Evolutionary conservation across 2,797 vertebrate genomes (phyloP).

Genomic region (Hemibagrus guttatus): DNA sequence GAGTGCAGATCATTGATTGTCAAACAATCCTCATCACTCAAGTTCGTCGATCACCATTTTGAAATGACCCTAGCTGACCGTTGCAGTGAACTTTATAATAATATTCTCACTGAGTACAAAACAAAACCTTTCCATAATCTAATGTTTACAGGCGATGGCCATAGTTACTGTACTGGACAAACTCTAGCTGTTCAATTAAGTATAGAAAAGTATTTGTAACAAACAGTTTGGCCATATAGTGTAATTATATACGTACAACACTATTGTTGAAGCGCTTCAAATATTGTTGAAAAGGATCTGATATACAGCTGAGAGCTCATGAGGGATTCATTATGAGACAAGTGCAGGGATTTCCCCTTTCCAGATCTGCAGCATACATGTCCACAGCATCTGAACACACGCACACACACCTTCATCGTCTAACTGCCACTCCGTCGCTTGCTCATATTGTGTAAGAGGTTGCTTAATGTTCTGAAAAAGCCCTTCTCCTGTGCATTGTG

Average conservation of each 20-base stretch:
- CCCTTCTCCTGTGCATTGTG: background rate
- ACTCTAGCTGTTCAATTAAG: background rate
- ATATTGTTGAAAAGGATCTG: background rate
- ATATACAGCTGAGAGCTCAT: background rate
- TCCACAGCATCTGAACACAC: background rate
- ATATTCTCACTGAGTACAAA: background rate
- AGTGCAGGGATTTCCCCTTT: background rate
- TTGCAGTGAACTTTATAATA: background rate
- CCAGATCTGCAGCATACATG: background rate
- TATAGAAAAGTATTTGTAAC: background rate
- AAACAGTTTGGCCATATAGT: background rate
- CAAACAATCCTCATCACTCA: background rate
- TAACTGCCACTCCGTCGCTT: slow-evolving; percentile 4
- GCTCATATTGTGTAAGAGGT: slow-evolving; percentile 19
- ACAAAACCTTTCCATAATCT: background rate
- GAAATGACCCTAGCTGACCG: background rate
- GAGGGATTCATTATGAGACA: background rate
- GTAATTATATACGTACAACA: background rate
- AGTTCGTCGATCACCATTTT: background rate
- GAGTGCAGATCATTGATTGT: background rate
- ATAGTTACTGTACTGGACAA: background rate
- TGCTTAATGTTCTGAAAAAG: slow-evolving; percentile 24
- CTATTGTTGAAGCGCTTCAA: background rate
- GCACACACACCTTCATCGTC: background rate
- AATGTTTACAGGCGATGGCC: background rate